Evolutionary conservation across 1,140 invertebrate species (phyloP).

Genomic region (Coptotermes formosanus): DNA sequence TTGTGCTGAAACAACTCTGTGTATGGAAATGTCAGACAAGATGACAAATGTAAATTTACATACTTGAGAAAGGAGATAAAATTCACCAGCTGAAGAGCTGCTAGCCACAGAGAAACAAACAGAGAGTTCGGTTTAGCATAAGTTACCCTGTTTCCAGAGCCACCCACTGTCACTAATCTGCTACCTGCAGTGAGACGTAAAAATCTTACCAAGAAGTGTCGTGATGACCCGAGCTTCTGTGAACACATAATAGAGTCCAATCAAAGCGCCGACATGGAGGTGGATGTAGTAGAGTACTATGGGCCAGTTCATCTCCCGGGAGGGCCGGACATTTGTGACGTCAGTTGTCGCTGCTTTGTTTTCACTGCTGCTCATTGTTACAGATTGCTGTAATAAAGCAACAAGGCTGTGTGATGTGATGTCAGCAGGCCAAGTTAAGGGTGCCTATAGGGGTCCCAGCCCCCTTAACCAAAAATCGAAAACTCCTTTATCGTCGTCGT

Average conservation of each 20-base stretch:
- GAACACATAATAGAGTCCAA: slow-evolving; percentile 58
- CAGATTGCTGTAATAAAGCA: not conserved
- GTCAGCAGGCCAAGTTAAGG: not conserved
- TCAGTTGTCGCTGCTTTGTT: not conserved
- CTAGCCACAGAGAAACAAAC: too few species aligned
- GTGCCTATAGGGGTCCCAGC: too few species aligned
- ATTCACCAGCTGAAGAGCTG: too few species aligned
- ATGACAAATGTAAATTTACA: too few species aligned
- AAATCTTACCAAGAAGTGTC: slow-evolving; percentile 58
- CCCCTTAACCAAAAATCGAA: too few species aligned
- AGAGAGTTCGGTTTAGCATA: too few species aligned
- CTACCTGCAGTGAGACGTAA: not conserved
- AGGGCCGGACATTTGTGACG: slow-evolving; percentile 28
- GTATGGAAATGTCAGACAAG: too few species aligned
- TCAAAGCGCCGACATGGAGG: slow-evolving; percentile 61
- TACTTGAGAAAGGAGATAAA: too few species aligned
- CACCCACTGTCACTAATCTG: too few species aligned
- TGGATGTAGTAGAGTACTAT: slow-evolving; percentile 66
- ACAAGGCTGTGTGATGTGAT: not conserved
- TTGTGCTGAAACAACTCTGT: too few species aligned
- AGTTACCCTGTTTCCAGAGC: too few species aligned
- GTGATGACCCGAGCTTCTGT: slow-evolving; percentile 61
- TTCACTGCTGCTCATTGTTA: not conserved
- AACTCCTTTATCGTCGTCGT: too few species aligned
- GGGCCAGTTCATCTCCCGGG: slow-evolving; percentile 62